Conservation (phyloP, 2,113 vertebrate species). For the Theristicus caerulescens region DNA sequence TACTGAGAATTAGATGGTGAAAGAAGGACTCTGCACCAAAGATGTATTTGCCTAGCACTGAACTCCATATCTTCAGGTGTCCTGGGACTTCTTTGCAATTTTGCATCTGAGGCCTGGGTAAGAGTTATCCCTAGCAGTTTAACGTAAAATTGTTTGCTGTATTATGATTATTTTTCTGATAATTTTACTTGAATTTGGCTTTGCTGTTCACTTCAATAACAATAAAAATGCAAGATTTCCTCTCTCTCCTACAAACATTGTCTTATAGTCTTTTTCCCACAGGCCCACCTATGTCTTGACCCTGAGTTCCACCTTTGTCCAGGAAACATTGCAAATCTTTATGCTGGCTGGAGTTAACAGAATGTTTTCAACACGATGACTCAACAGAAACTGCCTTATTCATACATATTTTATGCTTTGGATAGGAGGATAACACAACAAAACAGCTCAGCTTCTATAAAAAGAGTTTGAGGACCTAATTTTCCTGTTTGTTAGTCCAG, state of each 20-base stretch:
- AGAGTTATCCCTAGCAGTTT: not conserved
- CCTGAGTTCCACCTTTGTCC: not conserved
- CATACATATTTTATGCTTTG: slow-evolving; percentile 25
- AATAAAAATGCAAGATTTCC: not conserved
- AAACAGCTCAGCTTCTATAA: not conserved
- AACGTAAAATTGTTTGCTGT: not conserved
- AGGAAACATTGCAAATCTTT: not conserved
- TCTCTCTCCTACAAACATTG: not conserved
- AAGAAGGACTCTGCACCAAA: not conserved
- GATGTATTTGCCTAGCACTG: not conserved
- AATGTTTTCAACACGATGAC: not conserved
- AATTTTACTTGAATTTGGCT: not conserved
- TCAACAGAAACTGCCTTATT: slow-evolving; percentile 41
- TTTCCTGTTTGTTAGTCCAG: slow-evolving; percentile 4
- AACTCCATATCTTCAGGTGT: not conserved
- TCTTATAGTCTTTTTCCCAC: not conserved
- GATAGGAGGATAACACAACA: not conserved
- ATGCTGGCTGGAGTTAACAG: not conserved
- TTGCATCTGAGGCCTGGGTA: not conserved
- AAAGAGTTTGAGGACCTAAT: slow-evolving; percentile 8
- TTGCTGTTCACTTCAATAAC: not conserved
- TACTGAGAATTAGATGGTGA: not conserved
- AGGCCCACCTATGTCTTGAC: not conserved
- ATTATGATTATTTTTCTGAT: not conserved
- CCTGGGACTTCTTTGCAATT: not conserved